A percentile compares a stretch with the other conserved stretches of the same genome.
phyloP scores from a whole-genome alignment of 2,888 invertebrate genomes.

The Eurois occulta region DNA sequence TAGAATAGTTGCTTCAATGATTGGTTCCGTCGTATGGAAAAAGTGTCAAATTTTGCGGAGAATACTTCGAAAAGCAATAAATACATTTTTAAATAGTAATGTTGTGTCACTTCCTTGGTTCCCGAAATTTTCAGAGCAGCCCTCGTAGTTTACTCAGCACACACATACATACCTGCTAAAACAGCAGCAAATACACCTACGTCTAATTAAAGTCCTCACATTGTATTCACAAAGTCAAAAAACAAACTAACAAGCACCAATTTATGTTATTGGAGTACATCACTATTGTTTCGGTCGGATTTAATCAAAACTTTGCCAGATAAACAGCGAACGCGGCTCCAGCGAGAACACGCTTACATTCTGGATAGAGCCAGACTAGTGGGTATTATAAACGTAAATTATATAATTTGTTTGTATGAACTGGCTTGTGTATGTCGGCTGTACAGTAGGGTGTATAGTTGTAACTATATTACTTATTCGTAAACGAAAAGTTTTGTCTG shows the following conservation, averaged over 20 bases:
- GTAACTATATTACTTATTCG: neutral
- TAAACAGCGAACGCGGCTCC: constrained; percentile 44
- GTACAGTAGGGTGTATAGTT: neutral
- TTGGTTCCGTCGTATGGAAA: too few species aligned
- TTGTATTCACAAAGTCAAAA: constrained; percentile 31
- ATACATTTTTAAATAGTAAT: too few species aligned
- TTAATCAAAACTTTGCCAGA: constrained; percentile 65
- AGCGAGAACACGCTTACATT: constrained; percentile 30
- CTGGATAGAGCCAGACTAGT: constrained; percentile 53
- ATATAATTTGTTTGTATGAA: constrained; percentile 43
- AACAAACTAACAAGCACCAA: constrained; percentile 51
- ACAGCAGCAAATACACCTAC: neutral
- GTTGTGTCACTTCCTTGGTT: too few species aligned
- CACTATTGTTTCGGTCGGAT: constrained; percentile 57
- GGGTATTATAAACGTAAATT: constrained; percentile 53
- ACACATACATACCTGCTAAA: neutral
- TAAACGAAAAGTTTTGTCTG: neutral
- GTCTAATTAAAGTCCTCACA: constrained; percentile 16
- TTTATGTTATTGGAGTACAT: constrained; percentile 56
- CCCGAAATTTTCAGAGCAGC: too few species aligned
- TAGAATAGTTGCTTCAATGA: too few species aligned
- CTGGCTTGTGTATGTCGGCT: constrained; percentile 10
- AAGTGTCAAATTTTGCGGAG: too few species aligned
- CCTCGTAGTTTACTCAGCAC: neutral
- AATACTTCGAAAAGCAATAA: too few species aligned